These are phyloP conservation scores for Drosophila mettleri DNA, from an alignment of 2,888 invertebrate species.

Conservation along the genomic window DNA sequence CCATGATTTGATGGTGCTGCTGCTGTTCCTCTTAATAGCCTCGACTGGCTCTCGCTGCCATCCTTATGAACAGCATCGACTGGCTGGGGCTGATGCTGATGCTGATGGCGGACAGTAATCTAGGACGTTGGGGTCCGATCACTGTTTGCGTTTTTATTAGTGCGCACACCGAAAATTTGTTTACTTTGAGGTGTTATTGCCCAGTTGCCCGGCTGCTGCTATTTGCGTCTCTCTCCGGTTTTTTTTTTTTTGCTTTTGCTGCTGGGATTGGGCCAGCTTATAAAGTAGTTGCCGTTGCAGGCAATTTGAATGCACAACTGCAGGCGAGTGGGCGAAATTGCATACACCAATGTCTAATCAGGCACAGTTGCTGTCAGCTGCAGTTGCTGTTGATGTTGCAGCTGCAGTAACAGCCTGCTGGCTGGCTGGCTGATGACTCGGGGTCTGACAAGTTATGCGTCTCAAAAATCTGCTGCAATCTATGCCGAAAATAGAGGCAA, in stretches of 20 bases:
- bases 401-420: background rate
- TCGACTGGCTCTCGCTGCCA: conserved; percentile 17
- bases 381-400: conserved; percentile 20
- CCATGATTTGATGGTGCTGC: conserved; percentile 7
- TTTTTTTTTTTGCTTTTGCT: too few relatives aligned
- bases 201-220: conserved; percentile 22
- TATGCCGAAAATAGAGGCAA: background rate
- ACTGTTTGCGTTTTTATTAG: conserved; percentile 53
- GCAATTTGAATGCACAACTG: conserved; percentile 36
- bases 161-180: conserved; percentile 41
- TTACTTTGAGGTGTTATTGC: conserved; percentile 53
- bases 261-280: conserved; percentile 9
- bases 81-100: background rate
- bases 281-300: conserved; percentile 5
- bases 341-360: conserved; percentile 53
- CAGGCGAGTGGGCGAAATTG: conserved; percentile 29
- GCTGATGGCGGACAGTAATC: conserved; percentile 1
- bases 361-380: conserved; percentile 50
- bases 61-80: conserved; percentile 4
- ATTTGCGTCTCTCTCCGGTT: conserved; percentile 14
- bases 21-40: conserved; percentile 37
- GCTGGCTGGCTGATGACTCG: conserved; percentile 15
- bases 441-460: conserved; percentile 1
- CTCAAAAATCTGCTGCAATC: conserved; percentile 28
- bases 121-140: conserved; percentile 2